A percentile compares a stretch with the other conserved stretches of the same genome.
Conservation (phyloP, 2,113 vertebrate genomes). For the Nycticorax nycticorax region DNA sequence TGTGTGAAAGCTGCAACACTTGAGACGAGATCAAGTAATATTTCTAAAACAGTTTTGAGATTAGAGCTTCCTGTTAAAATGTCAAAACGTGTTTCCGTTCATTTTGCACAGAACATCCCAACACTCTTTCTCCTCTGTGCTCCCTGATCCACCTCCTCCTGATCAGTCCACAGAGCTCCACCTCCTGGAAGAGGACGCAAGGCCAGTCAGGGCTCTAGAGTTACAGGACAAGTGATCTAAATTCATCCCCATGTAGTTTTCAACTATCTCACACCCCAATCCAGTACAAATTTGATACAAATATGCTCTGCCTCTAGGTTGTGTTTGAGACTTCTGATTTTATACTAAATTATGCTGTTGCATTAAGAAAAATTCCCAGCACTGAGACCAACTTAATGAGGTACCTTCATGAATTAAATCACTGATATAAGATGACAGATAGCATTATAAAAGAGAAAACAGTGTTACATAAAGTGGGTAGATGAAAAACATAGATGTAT, state of each 20-base stretch:
- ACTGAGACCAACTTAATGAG: not conserved
- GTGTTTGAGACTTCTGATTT: not conserved
- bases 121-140: not conserved
- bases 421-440: not conserved
- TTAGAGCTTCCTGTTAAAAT: not conserved
- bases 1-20: not conserved
- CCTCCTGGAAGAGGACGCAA: not conserved
- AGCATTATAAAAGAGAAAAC: not conserved
- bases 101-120: not conserved
- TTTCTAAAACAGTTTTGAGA: not conserved
- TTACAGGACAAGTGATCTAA: not conserved
- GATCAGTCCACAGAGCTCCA: not conserved
- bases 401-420: not conserved
- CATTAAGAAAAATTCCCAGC: not conserved
- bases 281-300: not conserved
- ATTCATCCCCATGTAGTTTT: not conserved
- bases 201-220: not conserved
- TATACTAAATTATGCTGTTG: not conserved
- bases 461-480: not conserved
- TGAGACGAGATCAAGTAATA: not conserved
- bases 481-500: not conserved
- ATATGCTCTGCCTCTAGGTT: not conserved
- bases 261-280: not conserved
- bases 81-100: not conserved
- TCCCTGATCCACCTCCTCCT: not conserved